Evolutionary conservation across 2,888 invertebrate species (phyloP), one percentile per base, ranked within the genome.

Genomic region (Meliscaeva auricollis): DNA sequence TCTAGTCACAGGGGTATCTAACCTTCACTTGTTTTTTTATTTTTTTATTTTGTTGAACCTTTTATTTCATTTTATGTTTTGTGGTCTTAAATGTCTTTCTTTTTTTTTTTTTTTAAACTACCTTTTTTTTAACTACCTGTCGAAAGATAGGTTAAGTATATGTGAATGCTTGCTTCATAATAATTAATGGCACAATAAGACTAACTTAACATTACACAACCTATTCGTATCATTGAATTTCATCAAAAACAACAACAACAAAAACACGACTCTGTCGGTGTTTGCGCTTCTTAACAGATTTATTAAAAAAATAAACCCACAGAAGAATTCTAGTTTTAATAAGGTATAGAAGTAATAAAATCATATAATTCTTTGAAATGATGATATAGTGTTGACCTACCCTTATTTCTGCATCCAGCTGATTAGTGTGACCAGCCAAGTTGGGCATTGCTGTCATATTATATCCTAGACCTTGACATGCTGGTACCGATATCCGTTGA

Each of bases 371-470:
- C n/a, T n/a, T n/a, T n/a, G n/a, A n/a, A n/a, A n/a, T n/a, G n/a
- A n/a, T n/a, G n/a, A n/a, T n/a, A n/a, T 26, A 15, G 1, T 26
- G 52, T 78, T 75, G 79, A 88, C 93, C 94, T 93, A 97, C 96
- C 94, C 95, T 95, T 90, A 95, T 93, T 89, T 96, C 96, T 70
- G 97, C 97, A 90, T 96, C 96, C 89, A 95, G 94, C 92, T 97
- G 97, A 90, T 95, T 95, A 84, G 94, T 93, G 91, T 97, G 96
- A 1, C 96, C 96, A 92, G 97, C 94, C 84, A 96, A 94, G 93
- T 97, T 97, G 66, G 97, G 97, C 96, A 97, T 96, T 32, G 92
- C 94, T 30, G 97, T 97, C 93, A 95, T 94, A 93, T 97, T 97
- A 93, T 97, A 97, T 88, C 96, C 95, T 91, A 97, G 93, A 89